Percentiles rank a stretch among this genome's conserved stretches.
These are phyloP conservation scores for Manis javanica DNA, from an alignment of 2,797 vertebrate species.

Conservation along the genomic window DNA sequence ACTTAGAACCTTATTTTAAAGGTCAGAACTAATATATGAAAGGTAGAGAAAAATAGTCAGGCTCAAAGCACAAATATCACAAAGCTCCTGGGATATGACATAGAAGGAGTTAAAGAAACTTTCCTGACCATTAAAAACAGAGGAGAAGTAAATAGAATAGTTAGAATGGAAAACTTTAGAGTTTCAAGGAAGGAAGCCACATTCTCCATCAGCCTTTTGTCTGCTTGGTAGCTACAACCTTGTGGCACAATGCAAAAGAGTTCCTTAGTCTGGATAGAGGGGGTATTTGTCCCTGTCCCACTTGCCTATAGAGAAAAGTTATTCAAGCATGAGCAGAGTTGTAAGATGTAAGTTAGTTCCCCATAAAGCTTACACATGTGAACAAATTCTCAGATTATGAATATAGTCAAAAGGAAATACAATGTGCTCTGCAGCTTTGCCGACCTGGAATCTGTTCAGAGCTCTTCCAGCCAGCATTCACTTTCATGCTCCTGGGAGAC, in stretches of 20 bases:
- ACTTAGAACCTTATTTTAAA: constrained; percentile 45
- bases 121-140: neutral
- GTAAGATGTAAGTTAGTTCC: neutral
- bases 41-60: neutral
- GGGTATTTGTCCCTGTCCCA: neutral
- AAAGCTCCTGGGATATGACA: neutral
- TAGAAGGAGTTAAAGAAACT: neutral
- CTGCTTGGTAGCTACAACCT: neutral
- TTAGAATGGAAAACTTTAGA: constrained; percentile 34
- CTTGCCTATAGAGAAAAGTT: neutral
- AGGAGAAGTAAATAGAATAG: neutral
- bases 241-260: neutral
- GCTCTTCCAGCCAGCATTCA: neutral
- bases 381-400: neutral
- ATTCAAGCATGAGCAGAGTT: neutral
- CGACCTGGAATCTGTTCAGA: neutral
- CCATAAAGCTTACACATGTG: neutral
- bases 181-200: neutral
- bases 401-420: neutral
- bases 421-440: neutral
- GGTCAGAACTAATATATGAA: neutral
- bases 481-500: neutral
- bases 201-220: neutral
- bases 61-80: neutral
- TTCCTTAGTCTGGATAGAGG: neutral